phyloP scores from a whole-genome alignment of 1,140 invertebrate species.

The Drosophila guanche region DNA sequence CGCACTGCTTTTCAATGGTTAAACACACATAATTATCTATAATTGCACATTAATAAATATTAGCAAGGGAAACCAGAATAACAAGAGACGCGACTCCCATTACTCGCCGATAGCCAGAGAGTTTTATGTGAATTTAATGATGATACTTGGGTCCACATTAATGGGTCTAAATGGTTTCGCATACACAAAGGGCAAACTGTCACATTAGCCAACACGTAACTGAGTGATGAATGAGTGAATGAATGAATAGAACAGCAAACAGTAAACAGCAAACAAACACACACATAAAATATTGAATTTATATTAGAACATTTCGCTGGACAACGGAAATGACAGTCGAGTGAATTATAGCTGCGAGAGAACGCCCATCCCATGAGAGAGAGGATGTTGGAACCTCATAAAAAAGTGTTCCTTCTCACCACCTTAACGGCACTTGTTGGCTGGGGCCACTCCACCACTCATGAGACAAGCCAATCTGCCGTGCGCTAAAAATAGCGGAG shows the following conservation, averaged over 20 bases:
- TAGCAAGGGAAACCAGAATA: conserved; percentile 21
- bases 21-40: conserved; percentile 67
- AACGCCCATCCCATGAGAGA: conserved; percentile 25
- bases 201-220: conserved; percentile 46
- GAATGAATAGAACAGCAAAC: conserved; percentile 35
- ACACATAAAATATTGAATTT: conserved; percentile 68
- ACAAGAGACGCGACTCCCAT: not conserved
- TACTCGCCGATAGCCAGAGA: conserved; percentile 8
- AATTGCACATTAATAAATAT: conserved; percentile 71
- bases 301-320: conserved; percentile 62
- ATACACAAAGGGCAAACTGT: conserved; percentile 10
- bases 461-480: no score
- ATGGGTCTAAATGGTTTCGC: conserved; percentile 1
- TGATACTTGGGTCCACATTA: conserved; percentile 44
- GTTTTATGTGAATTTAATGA: conserved; percentile 56
- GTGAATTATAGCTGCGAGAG: conserved; percentile 62
- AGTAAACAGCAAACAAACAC: conserved; percentile 2
- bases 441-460: no score
- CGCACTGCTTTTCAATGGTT: conserved; percentile 18
- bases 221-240: conserved; percentile 41
- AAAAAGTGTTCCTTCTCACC: conserved; percentile 2
- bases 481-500: no score
- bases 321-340: conserved; percentile 54
- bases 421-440: no score
- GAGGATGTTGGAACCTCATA: conserved; percentile 39